These are phyloP conservation scores for Chrysopilus asiliformis DNA, from an alignment of 2,888 invertebrate species.

Conservation along the genomic window DNA sequence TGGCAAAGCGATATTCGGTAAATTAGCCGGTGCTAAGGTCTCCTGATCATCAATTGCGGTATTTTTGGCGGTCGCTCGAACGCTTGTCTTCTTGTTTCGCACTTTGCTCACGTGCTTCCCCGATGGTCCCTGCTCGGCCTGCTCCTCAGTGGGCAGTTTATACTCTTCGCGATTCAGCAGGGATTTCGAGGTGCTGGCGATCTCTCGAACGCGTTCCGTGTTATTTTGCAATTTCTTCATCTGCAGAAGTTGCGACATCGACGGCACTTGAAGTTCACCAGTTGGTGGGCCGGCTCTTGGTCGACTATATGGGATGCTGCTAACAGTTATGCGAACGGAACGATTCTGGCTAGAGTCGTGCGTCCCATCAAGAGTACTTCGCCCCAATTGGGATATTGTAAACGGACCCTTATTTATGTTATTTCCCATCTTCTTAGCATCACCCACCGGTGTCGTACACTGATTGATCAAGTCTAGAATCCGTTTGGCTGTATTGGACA, in stretches of 20 bases:
- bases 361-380: slow-evolving; percentile 23
- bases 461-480: slow-evolving; percentile 69
- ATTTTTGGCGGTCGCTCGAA: slow-evolving; percentile 16
- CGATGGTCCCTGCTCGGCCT: not conserved
- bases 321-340: slow-evolving; percentile 20
- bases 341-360: too few relatives aligned
- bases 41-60: slow-evolving; percentile 26
- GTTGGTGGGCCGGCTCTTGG: slow-evolving; percentile 19
- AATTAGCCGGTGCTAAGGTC: slow-evolving; percentile 36
- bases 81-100: slow-evolving; percentile 17
- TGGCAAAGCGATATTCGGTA: slow-evolving; percentile 38
- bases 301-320: slow-evolving; percentile 23
- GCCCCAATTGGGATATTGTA: slow-evolving; percentile 16
- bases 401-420: slow-evolving; percentile 19
- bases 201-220: slow-evolving; percentile 42
- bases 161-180: slow-evolving; percentile 15
- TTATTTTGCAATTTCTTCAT: slow-evolving; percentile 46
- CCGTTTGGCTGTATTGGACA: slow-evolving; percentile 52
- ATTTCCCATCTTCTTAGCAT: slow-evolving; percentile 62
- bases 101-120: slow-evolving; percentile 18
- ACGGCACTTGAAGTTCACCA: slow-evolving; percentile 45
- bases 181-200: slow-evolving; percentile 32
- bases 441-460: slow-evolving; percentile 65
- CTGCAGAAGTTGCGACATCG: slow-evolving; percentile 47
- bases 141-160: slow-evolving; percentile 15